phyloP scores from a whole-genome alignment of 2,888 invertebrate genomes.

The Cheilosia impressa region DNA sequence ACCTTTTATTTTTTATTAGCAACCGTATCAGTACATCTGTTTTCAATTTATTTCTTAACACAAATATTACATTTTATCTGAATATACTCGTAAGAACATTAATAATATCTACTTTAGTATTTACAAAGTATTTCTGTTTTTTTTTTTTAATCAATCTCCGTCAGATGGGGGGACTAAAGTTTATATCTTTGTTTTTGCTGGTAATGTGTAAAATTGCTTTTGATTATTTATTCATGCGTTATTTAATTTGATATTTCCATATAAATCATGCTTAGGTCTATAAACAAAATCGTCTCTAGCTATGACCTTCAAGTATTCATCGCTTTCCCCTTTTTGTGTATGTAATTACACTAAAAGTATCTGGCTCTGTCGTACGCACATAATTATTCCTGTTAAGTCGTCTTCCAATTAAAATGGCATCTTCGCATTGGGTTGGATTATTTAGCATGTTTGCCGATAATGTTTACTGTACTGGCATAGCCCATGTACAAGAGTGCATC shows the following conservation, averaged over 20 bases:
- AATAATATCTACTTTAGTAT: slow-evolving; percentile 45
- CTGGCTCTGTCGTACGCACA: not conserved
- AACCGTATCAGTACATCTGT: slow-evolving; percentile 58
- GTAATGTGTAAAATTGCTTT: slow-evolving; percentile 39
- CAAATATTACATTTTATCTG: slow-evolving; percentile 28
- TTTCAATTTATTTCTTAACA: slow-evolving; percentile 16
- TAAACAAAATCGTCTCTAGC: slow-evolving; percentile 40
- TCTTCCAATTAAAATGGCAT: slow-evolving; percentile 13
- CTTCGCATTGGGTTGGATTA: slow-evolving; percentile 13
- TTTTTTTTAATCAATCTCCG: not conserved
- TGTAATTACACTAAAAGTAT: slow-evolving; percentile 9
- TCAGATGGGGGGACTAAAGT: not conserved
- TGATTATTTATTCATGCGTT: slow-evolving; percentile 59
- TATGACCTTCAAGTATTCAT: slow-evolving; percentile 27
- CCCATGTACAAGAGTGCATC: not conserved
- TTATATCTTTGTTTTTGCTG: not conserved
- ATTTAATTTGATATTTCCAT: slow-evolving; percentile 38
- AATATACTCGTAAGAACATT: slow-evolving; percentile 53
- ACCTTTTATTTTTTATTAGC: slow-evolving; percentile 19
- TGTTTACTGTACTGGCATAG: not conserved
- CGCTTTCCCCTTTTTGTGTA: slow-evolving; percentile 3
- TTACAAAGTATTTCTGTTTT: slow-evolving; percentile 47
- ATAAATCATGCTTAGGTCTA: slow-evolving; percentile 6
- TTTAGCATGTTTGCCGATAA: not conserved
- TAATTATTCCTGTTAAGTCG: not conserved